phyloP scores from a whole-genome alignment of 1,140 invertebrate species.

The Heliconius nattereri region DNA sequence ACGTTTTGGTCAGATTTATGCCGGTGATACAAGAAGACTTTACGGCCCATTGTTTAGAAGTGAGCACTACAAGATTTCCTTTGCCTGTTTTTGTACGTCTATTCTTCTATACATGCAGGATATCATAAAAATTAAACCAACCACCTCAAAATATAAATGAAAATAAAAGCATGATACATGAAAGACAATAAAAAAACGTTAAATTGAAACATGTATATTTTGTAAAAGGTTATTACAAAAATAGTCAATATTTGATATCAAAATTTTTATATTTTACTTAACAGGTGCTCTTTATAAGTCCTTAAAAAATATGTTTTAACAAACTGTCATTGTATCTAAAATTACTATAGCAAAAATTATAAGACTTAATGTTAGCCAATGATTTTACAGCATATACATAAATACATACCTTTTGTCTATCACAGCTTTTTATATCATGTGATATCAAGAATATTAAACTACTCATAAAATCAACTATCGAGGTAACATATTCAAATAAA shows the following conservation, averaged over 20 bases:
- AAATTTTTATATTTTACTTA: slow-evolving; percentile 6
- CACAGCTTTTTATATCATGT: slow-evolving; percentile 5
- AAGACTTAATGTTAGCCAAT: neutral
- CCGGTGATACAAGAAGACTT: no score
- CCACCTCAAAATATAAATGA: neutral
- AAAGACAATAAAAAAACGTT: slow-evolving; percentile 47
- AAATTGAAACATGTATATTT: slow-evolving; percentile 56
- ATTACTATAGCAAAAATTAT: neutral
- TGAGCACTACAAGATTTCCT: no score
- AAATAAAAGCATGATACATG: slow-evolving; percentile 7
- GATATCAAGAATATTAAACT: neutral
- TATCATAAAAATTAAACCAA: neutral
- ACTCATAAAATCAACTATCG: neutral
- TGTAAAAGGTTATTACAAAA: slow-evolving; percentile 65
- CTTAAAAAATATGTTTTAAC: neutral
- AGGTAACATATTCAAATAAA: neutral
- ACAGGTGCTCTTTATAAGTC: neutral
- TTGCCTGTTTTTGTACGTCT: no score
- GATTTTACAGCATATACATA: neutral
- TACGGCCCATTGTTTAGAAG: no score
- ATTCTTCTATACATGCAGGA: no score
- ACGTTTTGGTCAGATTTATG: no score
- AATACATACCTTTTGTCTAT: neutral
- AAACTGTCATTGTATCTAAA: neutral
- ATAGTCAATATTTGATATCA: slow-evolving; percentile 51